Evolutionary conservation across 2,888 invertebrate species (phyloP), one percentile per base, ranked within the genome.

Genomic region (Heteropelma amictum): DNA sequence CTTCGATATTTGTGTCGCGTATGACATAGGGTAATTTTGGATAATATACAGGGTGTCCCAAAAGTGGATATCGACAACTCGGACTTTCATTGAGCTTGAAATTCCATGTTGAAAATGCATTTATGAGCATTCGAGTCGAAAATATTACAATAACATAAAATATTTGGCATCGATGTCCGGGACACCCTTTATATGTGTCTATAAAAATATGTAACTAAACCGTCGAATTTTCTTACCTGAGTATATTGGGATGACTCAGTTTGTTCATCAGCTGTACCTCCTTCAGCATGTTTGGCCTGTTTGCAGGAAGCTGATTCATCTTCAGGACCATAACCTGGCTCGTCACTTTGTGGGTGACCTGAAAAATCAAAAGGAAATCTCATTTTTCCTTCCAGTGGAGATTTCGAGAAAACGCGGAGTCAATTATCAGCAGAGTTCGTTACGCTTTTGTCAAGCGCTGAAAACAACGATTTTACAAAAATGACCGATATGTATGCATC

Each of bases 221-320:
- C 17, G 12, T 40, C 12, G 19, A 38, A 42, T 73, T 51, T 56
- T 82, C 90, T 90, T 88, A 97, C 96, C 95, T 95, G 84, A 98
- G 93, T 88, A 98, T 97, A 90, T 98, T 98, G 75, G 96, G 95
- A 91, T 98, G 98, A 86, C 96, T 96, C 80, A 98, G 93, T 87
- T 96, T 94, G 91, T 98, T 98, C 95, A 98, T 97, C 84, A 98
- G 93, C 91, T 98, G 97, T 80, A 98, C 98, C 91, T 98, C 98
- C 87, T 97, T 96, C 85, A 98, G 92, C 95, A 98, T 98, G 91
- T 97, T 97, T 83, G 96, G 96, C 86, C 98, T 93, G 91, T 98
- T 98, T 83, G 97, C 96, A 78, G 96, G 93, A 88, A 96, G 94
- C 90, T 97, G 94, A 92, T 98, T 97, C 96, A 96, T 97, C 91